Evolutionary conservation across 2,888 invertebrate genomes (phyloP).

Genomic region (Agrochola litura): DNA sequence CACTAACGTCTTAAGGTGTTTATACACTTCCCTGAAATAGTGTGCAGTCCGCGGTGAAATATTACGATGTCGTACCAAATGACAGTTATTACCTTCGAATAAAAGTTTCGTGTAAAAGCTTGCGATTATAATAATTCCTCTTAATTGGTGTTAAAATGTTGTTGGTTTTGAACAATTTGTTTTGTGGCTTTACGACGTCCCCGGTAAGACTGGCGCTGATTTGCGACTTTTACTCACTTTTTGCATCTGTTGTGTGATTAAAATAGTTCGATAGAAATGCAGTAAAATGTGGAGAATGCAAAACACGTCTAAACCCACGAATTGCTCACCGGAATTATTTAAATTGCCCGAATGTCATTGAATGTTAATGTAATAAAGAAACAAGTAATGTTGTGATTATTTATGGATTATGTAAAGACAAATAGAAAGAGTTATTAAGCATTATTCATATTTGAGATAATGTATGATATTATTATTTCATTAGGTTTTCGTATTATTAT

Average conservation of each 20-base stretch:
- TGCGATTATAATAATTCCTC: slow-evolving; percentile 64
- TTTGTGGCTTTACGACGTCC: slow-evolving; percentile 53
- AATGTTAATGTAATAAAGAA: slow-evolving; percentile 18
- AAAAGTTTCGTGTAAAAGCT: slow-evolving; percentile 56
- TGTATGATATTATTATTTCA: slow-evolving; percentile 18
- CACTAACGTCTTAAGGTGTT: slow-evolving; percentile 67
- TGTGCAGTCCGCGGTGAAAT: slow-evolving; percentile 50
- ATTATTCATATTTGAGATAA: slow-evolving; percentile 47
- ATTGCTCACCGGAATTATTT: slow-evolving; percentile 43
- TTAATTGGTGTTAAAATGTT: slow-evolving; percentile 63
- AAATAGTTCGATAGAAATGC: slow-evolving; percentile 50
- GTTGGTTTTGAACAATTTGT: slow-evolving; percentile 54
- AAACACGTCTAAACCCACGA: slow-evolving; percentile 13
- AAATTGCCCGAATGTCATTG: slow-evolving; percentile 43
- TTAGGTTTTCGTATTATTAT: slow-evolving; percentile 12
- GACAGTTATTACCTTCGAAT: slow-evolving; percentile 58
- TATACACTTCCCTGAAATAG: slow-evolving; percentile 55
- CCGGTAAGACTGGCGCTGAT: slow-evolving; percentile 40
- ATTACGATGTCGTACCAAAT: slow-evolving; percentile 49
- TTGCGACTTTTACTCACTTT: slow-evolving; percentile 40
- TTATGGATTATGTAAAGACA: slow-evolving; percentile 20
- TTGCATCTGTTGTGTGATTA: slow-evolving; percentile 51
- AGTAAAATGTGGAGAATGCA: slow-evolving; percentile 27
- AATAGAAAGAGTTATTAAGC: slow-evolving; percentile 26
- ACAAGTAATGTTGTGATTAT: slow-evolving; percentile 31